Evolutionary conservation across 2,113 vertebrate genomes (phyloP), one percentile per base, ranked within the genome.

Genomic region (Paraplagusia blochii): DNA sequence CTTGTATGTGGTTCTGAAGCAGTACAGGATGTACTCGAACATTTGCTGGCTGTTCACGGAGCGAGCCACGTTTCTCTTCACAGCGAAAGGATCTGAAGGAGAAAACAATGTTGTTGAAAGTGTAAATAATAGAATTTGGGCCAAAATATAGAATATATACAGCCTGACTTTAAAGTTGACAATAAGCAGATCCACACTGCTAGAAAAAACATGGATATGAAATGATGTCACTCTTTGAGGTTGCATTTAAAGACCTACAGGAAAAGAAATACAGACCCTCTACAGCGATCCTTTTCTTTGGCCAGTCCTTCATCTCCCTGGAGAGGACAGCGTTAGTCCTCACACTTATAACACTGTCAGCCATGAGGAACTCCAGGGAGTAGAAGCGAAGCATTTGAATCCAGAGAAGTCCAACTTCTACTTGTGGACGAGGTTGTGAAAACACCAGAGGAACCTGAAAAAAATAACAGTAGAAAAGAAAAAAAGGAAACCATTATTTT

Each of bases 311-410:
- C 16, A 89, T 90, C 74, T 97, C 95, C 22, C 95, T 87, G 58
- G 92, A 92, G 53, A 95, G 77, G 15, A 83, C 68, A 54, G 89
- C 87, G 63, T 87, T 90, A 53, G 94, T 91, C 53, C 94, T 92
- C 69, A 98, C 93, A 45, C 92, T 90, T 79, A 98, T 93, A 36
- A 98, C 92, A 13, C 91, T 79, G 63, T 97, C 93, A 62, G 92
- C 84, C 87, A 95, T 85, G 76, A 87, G 90, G 85, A 94, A 95
- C 71, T 95, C 94, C 86, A 98, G 88, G 3, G 94, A 92, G 85
- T 97, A 98, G 77, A 96, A 98, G 67, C 95, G 93, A 65, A 98
- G 90, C 82, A 98, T 74, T 81, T 98, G 95, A 39, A 97, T 88
- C 95, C 95, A 98, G 13, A 98, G 91, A 43, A 93, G 92, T 19